Conservation (phyloP, 2,888 invertebrate species). For the Stratiomys singularior region DNA sequence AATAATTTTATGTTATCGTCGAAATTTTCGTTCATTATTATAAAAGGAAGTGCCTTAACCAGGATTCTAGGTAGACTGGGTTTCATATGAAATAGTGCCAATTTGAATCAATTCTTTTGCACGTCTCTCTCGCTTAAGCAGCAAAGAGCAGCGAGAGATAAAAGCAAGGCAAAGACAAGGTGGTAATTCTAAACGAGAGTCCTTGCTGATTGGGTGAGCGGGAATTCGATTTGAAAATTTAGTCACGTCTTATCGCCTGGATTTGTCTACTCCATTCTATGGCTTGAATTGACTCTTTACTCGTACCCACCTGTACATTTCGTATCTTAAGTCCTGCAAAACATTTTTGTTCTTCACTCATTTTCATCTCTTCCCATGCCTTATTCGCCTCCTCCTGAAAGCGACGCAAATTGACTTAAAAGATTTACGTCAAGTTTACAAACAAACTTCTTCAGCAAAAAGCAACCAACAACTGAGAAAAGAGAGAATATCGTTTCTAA, state of each 20-base stretch:
- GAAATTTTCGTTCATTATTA: too few species aligned
- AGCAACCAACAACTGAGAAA: conserved; percentile 11
- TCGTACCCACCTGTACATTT: not conserved
- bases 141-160: too few species aligned
- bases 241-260: conserved; percentile 48
- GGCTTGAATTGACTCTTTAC: not conserved
- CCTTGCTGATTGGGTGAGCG: conserved; percentile 11
- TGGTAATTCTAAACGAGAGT: too few species aligned
- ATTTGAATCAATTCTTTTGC: too few species aligned
- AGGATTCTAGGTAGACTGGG: too few species aligned
- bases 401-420: conserved; percentile 47
- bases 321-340: not conserved
- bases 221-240: conserved; percentile 42
- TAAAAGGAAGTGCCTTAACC: too few species aligned
- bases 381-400: not conserved
- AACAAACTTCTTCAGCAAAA: conserved; percentile 34
- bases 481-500: conserved; percentile 38
- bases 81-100: too few species aligned
- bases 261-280: conserved; percentile 36
- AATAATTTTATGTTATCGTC: too few species aligned
- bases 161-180: too few species aligned
- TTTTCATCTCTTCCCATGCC: not conserved
- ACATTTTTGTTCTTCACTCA: not conserved
- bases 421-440: conserved; percentile 46
- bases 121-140: too few species aligned